Base-by-base conservation (phyloP, 2,888 invertebrate genomes). In the Mechanitis mazaeus region DNA sequence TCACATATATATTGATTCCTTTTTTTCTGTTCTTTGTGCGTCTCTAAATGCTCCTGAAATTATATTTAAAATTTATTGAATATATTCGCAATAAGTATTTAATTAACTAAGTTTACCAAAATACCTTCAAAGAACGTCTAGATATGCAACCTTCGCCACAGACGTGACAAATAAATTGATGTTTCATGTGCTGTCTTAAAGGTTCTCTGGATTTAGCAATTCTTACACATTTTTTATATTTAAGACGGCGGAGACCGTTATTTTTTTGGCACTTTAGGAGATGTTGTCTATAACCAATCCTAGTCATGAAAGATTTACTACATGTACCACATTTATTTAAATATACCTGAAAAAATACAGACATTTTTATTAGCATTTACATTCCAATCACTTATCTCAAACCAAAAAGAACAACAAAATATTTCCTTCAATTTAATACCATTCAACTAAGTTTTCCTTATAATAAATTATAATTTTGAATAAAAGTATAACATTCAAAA, bases 21-120 rank as follows among this genome's bases (percentile, higher is more conserved):
- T 60, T 86, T 83, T 66, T 89, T 75, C 70, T 84, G 81, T 54
- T 80, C 80, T 61, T 81, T 79, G 72, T 90, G 90, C 1, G 83
- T 84, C 72, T 87, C 83, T 56, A 87, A 70, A 67, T 90, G 90
- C 12, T 74, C 71, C 90, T 90, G 67, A 57, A 70, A 71, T 47
- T 58, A 31, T 6, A 6, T 20, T 20, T 35, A 35, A 35, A 35
- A 47, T 42, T 33, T 45, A 33, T 7, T 46, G 55, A 42, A 9
- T 9, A 42, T 11, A 42, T 6, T 42, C 9, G 3, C 7, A 42
- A 42, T 42, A 42, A 7, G 9, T 35, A 6, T 42, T 42, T 9
- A 3, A 42, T 9, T 42, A 9, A 9, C 9, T 42, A 42, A 42
- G 42, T 42, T 11, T 5, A 42, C 9, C 6, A 42, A 9, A 9